A percentile compares a stretch with the other conserved stretches of the same genome.
Conservation (phyloP, 2,797 vertebrate species). For the Scarus forsteni region DNA sequence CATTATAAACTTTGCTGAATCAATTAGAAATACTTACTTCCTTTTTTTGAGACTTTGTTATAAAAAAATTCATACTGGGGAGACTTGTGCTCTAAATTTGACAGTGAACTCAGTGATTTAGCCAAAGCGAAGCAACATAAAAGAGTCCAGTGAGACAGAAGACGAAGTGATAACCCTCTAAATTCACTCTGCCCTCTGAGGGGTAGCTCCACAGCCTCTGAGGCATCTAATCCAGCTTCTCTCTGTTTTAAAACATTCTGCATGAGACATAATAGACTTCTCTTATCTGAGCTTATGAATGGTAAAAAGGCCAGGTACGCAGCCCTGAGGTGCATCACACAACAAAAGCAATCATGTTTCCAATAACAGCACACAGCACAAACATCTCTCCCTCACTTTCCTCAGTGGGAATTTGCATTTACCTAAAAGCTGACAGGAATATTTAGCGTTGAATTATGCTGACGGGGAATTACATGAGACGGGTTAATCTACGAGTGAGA, state of each 20-base stretch:
- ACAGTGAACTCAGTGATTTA: too few relatives aligned
- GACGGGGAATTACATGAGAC: slow-evolving; percentile 48
- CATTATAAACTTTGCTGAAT: too few relatives aligned
- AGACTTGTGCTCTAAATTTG: neutral
- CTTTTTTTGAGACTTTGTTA: too few relatives aligned
- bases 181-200: slow-evolving; percentile 39
- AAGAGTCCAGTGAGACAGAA: slow-evolving; percentile 3
- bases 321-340: slow-evolving; percentile 42
- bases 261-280: slow-evolving; percentile 45
- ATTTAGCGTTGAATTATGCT: slow-evolving; percentile 53
- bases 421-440: slow-evolving; percentile 45
- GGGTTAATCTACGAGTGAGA: slow-evolving; percentile 40
- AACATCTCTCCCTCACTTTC: slow-evolving; percentile 24
- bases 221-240: slow-evolving; percentile 42
- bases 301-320: slow-evolving; percentile 36
- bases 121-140: too few relatives aligned
- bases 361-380: slow-evolving; percentile 33
- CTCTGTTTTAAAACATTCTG: slow-evolving; percentile 35
- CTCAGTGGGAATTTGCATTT: slow-evolving; percentile 49
- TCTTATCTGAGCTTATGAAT: slow-evolving; percentile 49
- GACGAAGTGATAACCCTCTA: slow-evolving; percentile 22
- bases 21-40: too few relatives aligned
- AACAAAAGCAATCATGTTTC: slow-evolving; percentile 40
- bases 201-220: slow-evolving; percentile 25
- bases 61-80: too few relatives aligned